Conservation (phyloP, 2,888 invertebrate genomes). For the Salpingus planirostris region DNA sequence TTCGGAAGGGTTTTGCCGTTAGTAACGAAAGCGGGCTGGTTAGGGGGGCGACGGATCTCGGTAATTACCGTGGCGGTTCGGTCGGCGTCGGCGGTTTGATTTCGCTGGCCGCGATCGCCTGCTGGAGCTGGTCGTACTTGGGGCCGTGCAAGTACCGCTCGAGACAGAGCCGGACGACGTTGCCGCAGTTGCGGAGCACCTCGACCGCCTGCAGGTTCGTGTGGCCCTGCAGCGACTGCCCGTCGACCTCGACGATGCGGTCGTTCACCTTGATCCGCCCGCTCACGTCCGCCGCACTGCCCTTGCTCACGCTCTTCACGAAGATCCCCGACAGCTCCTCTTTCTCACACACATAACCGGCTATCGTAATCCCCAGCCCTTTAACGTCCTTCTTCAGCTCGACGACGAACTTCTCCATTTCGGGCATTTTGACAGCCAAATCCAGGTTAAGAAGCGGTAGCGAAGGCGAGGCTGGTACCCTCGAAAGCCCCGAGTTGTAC, state of each 20-base stretch:
- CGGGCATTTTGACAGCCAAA: conserved; percentile 62
- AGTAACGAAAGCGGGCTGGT: conserved; percentile 31
- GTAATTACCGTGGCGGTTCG: conserved; percentile 49
- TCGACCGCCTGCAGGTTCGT: conserved; percentile 97
- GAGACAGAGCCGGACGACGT: conserved; percentile 77
- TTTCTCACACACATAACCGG: conserved; percentile 94
- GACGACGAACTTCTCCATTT: conserved; percentile 90
- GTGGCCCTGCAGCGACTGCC: conserved; percentile 85
- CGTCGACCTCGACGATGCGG: conserved; percentile 97
- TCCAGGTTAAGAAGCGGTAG: conserved; percentile 44
- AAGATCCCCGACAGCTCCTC: conserved; percentile 98
- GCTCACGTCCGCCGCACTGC: conserved; percentile 91
- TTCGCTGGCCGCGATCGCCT: conserved; percentile 78
- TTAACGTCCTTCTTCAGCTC: conserved; percentile 89
- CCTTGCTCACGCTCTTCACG: conserved; percentile 94
- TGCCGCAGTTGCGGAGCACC: conserved; percentile 88
- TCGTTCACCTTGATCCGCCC: conserved; percentile 94
- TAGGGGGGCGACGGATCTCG: too few species aligned
- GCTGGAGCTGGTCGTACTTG: conserved; percentile 80
- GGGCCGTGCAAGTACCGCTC: conserved; percentile 86
- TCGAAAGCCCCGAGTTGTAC: conserved; percentile 31
- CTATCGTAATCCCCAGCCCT: conserved; percentile 91
- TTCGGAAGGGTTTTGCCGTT: conserved; percentile 16
- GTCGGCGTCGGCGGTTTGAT: conserved; percentile 49
- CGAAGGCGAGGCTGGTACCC: conserved; percentile 41